These are phyloP conservation scores for Diadegma fenestrale DNA, from an alignment of 2,888 invertebrate genomes.

Conservation along the genomic window DNA sequence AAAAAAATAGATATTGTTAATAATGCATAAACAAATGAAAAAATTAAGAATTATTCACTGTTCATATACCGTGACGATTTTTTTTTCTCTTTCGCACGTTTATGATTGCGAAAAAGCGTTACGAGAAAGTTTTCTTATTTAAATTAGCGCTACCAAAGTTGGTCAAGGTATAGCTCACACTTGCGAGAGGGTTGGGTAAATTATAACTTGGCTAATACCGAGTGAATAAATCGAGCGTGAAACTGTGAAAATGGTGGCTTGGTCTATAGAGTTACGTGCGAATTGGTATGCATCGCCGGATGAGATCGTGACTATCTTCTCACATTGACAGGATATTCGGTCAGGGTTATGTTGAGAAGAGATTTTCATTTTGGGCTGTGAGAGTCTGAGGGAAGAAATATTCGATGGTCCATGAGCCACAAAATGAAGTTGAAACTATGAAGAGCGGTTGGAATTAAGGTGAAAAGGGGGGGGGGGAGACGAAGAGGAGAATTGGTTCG, in stretches of 20 bases:
- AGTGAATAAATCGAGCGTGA: slow-evolving; percentile 56
- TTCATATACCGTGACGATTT: background rate
- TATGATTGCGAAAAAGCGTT: slow-evolving; percentile 18
- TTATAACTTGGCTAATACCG: slow-evolving; percentile 61
- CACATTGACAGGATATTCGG: slow-evolving; percentile 42
- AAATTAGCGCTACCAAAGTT: slow-evolving; percentile 48
- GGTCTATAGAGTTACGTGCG: background rate
- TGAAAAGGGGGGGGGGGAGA: slow-evolving; percentile 55
- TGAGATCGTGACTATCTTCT: slow-evolving; percentile 16
- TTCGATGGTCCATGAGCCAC: slow-evolving; percentile 83
- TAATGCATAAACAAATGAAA: background rate
- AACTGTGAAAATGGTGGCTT: slow-evolving; percentile 47
- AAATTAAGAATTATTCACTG: background rate
- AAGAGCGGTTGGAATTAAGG: slow-evolving; percentile 70
- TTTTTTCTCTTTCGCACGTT: background rate
- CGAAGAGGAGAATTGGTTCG: slow-evolving; percentile 42
- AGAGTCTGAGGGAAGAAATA: slow-evolving; percentile 69
- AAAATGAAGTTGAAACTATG: slow-evolving; percentile 82
- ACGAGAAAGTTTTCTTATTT: slow-evolving; percentile 61
- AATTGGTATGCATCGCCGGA: slow-evolving; percentile 21
- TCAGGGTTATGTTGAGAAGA: slow-evolving; percentile 26
- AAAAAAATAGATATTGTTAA: background rate
- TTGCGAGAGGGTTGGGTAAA: slow-evolving; percentile 34
- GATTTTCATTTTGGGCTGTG: slow-evolving; percentile 5
- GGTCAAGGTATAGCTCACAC: slow-evolving; percentile 21